A percentile compares a stretch with the other conserved stretches of the same genome.
These are phyloP conservation scores for Lucifuga dentata DNA, from an alignment of 2,113 vertebrate species.

Conservation along the genomic window DNA sequence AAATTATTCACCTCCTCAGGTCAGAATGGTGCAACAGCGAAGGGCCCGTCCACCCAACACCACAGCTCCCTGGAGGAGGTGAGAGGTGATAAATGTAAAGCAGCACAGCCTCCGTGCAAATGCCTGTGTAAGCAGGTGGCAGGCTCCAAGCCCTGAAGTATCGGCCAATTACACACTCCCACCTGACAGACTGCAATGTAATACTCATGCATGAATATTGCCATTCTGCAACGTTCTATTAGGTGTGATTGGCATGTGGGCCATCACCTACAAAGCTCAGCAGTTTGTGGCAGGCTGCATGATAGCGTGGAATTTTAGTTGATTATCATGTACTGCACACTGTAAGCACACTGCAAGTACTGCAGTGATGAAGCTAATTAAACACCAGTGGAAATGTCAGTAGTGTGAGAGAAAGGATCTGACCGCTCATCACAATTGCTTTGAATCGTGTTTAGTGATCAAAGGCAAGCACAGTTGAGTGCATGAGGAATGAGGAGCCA, in stretches of 20 bases:
- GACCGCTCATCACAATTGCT: constrained; percentile 61
- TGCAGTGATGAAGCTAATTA: constrained; percentile 65
- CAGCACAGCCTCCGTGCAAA: constrained; percentile 43
- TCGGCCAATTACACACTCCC: constrained; percentile 58
- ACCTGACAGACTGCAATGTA: constrained; percentile 10
- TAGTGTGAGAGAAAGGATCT: constrained; percentile 33
- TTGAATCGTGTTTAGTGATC: constrained; percentile 67
- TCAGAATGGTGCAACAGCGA: constrained; percentile 40
- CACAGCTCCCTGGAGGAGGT: constrained; percentile 48
- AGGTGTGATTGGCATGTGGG: constrained; percentile 30
- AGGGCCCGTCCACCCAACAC: constrained; percentile 40
- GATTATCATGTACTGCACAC: too few relatives aligned
- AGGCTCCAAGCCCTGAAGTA: constrained; percentile 30
- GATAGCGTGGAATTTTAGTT: constrained; percentile 25
- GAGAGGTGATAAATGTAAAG: constrained; percentile 54
- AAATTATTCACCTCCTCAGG: constrained; percentile 66
- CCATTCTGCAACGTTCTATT: constrained; percentile 34
- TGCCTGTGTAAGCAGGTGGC: constrained; percentile 57
- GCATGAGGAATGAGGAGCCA: constrained; percentile 30
- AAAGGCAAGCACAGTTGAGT: constrained; percentile 55
- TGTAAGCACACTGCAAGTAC: constrained; percentile 27
- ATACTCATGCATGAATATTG: constrained; percentile 29
- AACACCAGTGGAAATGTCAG: constrained; percentile 72
- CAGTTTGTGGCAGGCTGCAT: constrained; percentile 28
- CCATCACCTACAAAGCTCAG: constrained; percentile 30